Conservation (phyloP, 2,797 vertebrate genomes). For the Synanceia verrucosa region DNA sequence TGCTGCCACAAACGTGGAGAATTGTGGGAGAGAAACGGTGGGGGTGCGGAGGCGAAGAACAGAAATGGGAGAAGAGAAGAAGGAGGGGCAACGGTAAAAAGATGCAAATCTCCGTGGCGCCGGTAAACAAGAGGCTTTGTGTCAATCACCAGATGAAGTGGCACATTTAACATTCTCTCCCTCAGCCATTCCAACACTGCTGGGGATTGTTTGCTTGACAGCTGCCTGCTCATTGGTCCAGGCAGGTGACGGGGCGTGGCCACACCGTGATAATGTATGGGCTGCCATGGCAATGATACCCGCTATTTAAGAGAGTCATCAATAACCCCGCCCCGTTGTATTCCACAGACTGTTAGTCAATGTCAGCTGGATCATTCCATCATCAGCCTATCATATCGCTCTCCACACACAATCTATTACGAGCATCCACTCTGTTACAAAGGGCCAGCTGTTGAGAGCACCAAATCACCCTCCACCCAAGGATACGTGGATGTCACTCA, state of each 20-base stretch:
- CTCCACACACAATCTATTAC: conserved; percentile 56
- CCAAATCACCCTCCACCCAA: conserved; percentile 54
- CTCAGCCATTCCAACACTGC: conserved; percentile 49
- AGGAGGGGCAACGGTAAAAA: conserved; percentile 67
- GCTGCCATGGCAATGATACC: conserved; percentile 78
- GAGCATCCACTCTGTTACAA: conserved; percentile 49
- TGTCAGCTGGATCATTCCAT: conserved; percentile 67
- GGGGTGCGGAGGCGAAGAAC: conserved; percentile 35
- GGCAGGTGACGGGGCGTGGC: conserved; percentile 46
- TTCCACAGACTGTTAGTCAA: conserved; percentile 61
- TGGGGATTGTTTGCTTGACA: conserved; percentile 66
- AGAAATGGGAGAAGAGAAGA: conserved; percentile 49
- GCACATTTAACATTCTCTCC: conserved; percentile 72
- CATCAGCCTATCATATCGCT: conserved; percentile 65
- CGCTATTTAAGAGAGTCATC: conserved; percentile 73
- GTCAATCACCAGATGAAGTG: conserved; percentile 77
- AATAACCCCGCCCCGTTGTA: conserved; percentile 74
- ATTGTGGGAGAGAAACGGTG: conserved; percentile 48
- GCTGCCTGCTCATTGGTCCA: conserved; percentile 68
- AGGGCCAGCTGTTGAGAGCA: conserved; percentile 53
- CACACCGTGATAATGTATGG: conserved; percentile 62
- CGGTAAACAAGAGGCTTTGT: conserved; percentile 78
- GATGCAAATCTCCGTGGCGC: conserved; percentile 75
- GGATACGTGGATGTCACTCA: conserved; percentile 68
- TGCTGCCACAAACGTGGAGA: conserved; percentile 57